A percentile compares a stretch with the other conserved stretches of the same genome.
phyloP scores from a whole-genome alignment of 2,888 invertebrate genomes.

The Eristalis tenax region DNA sequence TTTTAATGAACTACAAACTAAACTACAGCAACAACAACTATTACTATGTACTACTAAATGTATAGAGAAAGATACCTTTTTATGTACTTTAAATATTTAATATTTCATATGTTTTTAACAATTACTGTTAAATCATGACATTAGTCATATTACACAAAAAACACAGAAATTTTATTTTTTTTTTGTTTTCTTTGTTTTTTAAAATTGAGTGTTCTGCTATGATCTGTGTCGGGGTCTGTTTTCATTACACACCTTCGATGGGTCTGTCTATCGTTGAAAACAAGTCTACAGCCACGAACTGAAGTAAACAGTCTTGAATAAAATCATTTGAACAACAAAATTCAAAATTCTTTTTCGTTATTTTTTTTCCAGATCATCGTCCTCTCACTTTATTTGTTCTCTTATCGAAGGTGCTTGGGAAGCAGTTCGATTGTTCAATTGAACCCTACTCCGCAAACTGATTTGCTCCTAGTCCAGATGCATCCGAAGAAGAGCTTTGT shows the following conservation, averaged over 20 bases:
- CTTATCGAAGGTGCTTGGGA: conserved; percentile 28
- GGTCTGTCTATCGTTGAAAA: not conserved
- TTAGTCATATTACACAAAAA: conserved; percentile 50
- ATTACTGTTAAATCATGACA: conserved; percentile 68
- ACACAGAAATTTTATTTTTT: conserved; percentile 20
- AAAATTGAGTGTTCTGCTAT: not conserved
- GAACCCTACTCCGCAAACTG: too few relatives aligned
- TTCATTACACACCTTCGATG: not conserved
- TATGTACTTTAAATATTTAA: conserved; percentile 70
- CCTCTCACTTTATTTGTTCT: conserved; percentile 36
- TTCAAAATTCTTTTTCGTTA: not conserved
- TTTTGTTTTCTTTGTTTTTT: conserved; percentile 16
- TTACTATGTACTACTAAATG: conserved; percentile 65
- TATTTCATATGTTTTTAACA: conserved; percentile 64
- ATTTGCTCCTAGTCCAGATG: too few relatives aligned
- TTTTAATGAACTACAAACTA: conserved; percentile 59
- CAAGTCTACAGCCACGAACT: not conserved
- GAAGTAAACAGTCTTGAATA: not conserved
- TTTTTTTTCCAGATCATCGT: not conserved
- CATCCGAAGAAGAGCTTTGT: too few relatives aligned
- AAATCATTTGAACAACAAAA: not conserved
- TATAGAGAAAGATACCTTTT: conserved; percentile 63
- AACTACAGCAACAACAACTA: conserved; percentile 38
- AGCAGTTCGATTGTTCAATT: not conserved
- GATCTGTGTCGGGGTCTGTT: not conserved